phyloP scores from a whole-genome alignment of 2,888 invertebrate genomes.

The Stenichneumon culpator region DNA sequence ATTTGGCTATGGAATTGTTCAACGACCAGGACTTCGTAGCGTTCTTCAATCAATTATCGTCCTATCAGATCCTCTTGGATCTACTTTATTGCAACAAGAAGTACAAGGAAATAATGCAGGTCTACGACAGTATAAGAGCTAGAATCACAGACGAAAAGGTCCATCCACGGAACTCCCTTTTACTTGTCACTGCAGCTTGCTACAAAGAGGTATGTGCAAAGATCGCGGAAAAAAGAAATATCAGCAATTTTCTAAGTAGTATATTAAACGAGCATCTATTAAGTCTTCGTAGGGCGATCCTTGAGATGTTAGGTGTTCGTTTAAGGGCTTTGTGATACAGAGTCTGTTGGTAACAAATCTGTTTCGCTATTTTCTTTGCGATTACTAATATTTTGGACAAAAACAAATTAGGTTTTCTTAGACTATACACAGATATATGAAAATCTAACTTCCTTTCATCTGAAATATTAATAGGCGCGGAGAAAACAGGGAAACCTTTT shows the following conservation, averaged over 20 bases:
- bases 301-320: background rate
- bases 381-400: too few species aligned
- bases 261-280: too few species aligned
- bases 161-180: constrained; percentile 89
- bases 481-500: too few species aligned
- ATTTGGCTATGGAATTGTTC: constrained; percentile 89
- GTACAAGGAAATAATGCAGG: constrained; percentile 89
- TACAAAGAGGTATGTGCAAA: constrained; percentile 89
- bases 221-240: constrained; percentile 71
- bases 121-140: constrained; percentile 88
- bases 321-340: too few species aligned
- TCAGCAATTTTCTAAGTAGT: background rate
- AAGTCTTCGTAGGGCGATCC: background rate
- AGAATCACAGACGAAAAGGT: constrained; percentile 88
- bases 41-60: constrained; percentile 91
- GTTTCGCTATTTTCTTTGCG: too few species aligned
- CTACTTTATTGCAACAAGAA: constrained; percentile 89
- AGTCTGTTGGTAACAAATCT: too few species aligned
- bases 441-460: too few species aligned
- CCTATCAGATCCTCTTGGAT: constrained; percentile 90
- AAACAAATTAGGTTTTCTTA: too few species aligned
- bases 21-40: constrained; percentile 87
- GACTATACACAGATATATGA: too few species aligned
- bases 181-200: constrained; percentile 90
- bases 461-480: too few species aligned